Conservation (phyloP, 2,797 vertebrate genomes). For the Oryzias sinensis region DNA sequence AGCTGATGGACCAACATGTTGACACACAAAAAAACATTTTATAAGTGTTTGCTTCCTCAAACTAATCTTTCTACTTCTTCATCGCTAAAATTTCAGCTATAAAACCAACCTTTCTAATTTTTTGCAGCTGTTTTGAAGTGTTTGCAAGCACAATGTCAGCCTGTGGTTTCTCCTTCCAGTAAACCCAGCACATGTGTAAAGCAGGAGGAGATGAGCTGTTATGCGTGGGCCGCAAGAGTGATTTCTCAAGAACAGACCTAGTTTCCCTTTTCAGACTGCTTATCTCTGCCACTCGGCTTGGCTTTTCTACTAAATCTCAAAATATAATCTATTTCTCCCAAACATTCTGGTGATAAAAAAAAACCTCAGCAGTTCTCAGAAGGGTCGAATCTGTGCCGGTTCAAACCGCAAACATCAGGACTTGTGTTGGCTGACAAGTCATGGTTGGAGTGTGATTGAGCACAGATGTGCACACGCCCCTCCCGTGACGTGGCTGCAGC, state of each 20-base stretch:
- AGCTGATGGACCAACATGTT: too few relatives aligned
- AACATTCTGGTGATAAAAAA: not conserved
- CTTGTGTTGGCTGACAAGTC: constrained; percentile 27
- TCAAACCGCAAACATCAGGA: constrained; percentile 1
- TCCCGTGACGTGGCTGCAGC: constrained; percentile 25
- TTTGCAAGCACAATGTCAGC: constrained; percentile 1
- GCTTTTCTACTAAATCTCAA: not conserved
- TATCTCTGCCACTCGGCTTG: not conserved
- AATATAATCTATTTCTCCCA: not conserved
- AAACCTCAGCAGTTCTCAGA: not conserved
- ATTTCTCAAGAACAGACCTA: constrained; percentile 14
- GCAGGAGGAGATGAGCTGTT: constrained; percentile 38
- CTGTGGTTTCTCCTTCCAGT: constrained; percentile 39
- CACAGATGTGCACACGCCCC: constrained; percentile 1
- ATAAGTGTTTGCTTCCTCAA: too few relatives aligned
- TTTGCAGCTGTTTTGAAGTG: not conserved
- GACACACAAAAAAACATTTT: too few relatives aligned
- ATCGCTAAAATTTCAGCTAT: not conserved
- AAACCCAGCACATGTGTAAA: constrained; percentile 12
- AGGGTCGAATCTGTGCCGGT: not conserved
- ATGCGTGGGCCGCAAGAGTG: constrained; percentile 12
- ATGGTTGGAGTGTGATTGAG: constrained; percentile 15
- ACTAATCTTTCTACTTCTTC: not conserved
- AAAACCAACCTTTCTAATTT: not conserved
- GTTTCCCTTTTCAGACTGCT: constrained; percentile 4